Percentiles rank a stretch among this genome's conserved stretches.
These are phyloP conservation scores for Lerista edwardsae DNA, from an alignment of 2,797 vertebrate genomes.

Conservation along the genomic window DNA sequence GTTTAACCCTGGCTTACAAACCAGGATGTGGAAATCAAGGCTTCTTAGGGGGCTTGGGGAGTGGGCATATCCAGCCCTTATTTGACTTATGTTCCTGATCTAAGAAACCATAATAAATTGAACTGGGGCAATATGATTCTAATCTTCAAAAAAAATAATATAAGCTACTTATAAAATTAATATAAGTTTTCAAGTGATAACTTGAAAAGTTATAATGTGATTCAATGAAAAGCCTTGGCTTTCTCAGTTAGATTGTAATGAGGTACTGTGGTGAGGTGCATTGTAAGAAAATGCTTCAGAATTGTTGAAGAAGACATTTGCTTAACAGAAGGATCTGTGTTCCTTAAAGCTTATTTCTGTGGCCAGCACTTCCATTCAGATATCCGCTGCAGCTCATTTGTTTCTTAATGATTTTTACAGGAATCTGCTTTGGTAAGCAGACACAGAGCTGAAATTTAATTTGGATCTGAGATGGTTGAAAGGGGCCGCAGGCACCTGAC, in stretches of 20 bases:
- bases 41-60: too few species aligned
- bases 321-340: constrained; percentile 16
- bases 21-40: too few species aligned
- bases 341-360: background rate
- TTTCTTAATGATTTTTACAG: background rate
- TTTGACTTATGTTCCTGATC: too few species aligned
- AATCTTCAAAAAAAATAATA: too few species aligned
- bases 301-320: background rate
- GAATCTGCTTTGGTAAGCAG: background rate
- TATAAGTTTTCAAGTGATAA: too few species aligned
- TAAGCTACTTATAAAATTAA: too few species aligned
- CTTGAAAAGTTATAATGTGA: background rate
- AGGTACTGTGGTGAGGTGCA: background rate
- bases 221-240: background rate
- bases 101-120: too few species aligned
- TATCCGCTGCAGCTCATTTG: background rate
- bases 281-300: background rate
- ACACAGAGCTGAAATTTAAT: background rate
- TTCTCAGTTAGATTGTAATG: background rate
- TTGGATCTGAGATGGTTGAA: background rate
- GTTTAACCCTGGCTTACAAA: too few species aligned
- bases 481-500: background rate
- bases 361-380: background rate
- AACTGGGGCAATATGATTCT: too few species aligned
- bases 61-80: too few species aligned